These are phyloP conservation scores for Steinernema khuongi DNA, from an alignment of 1,140 invertebrate species.

Conservation along the genomic window DNA sequence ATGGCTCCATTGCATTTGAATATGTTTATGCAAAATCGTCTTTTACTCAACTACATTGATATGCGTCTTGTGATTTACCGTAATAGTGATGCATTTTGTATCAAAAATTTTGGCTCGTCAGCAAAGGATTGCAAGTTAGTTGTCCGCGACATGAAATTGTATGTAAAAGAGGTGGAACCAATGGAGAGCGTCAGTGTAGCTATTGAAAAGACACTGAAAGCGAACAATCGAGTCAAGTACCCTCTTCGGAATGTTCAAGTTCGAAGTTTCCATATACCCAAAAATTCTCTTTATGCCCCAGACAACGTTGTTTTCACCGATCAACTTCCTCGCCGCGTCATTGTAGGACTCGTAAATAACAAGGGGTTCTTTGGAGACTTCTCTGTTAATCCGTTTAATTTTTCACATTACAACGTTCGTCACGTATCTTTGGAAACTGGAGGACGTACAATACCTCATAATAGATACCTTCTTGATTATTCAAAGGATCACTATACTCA, in stretches of 20 bases:
- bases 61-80: not conserved
- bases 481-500: not conserved
- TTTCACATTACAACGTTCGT: not conserved
- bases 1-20: constrained; percentile 6
- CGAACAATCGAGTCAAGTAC: not conserved
- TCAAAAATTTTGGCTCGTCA: not conserved
- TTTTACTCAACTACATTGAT: constrained; percentile 17
- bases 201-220: not conserved
- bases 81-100: constrained; percentile 3
- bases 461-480: not conserved
- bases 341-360: not conserved
- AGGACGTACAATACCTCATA: constrained; percentile 10
- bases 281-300: not conserved
- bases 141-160: not conserved
- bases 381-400: constrained; percentile 5
- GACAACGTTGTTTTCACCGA: not conserved
- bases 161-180: not conserved
- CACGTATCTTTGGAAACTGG: not conserved
- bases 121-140: not conserved
- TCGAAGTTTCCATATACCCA: constrained; percentile 6
- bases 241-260: not conserved
- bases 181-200: not conserved
- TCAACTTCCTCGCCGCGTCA: not conserved
- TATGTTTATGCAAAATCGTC: constrained; percentile 12
- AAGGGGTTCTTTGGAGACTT: not conserved